phyloP scores from a whole-genome alignment of 1,140 invertebrate genomes.

The Scaptomyza graminum region DNA sequence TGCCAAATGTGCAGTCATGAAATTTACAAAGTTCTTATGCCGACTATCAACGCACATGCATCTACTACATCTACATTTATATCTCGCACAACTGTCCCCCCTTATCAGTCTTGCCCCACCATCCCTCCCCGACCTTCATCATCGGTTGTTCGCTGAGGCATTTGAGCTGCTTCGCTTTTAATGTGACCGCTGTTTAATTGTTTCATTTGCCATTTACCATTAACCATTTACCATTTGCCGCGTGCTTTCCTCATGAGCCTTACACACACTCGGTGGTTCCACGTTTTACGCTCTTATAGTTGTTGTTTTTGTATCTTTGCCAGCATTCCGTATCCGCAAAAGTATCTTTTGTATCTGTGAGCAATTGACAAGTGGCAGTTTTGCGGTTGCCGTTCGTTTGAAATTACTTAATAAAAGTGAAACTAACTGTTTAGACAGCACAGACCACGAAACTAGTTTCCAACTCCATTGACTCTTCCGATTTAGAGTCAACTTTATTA shows the following conservation, averaged over 20 bases:
- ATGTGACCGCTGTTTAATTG: constrained; percentile 54
- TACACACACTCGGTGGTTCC: neutral
- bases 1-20: constrained; percentile 75
- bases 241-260: constrained; percentile 45
- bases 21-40: constrained; percentile 54
- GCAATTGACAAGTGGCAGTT: constrained; percentile 66
- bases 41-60: constrained; percentile 40
- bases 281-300: neutral
- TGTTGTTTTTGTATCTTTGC: constrained; percentile 25
- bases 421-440: constrained; percentile 55
- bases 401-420: constrained; percentile 82
- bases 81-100: neutral
- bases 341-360: constrained; percentile 29
- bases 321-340: constrained; percentile 39
- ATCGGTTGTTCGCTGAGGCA: constrained; percentile 32
- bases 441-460: constrained; percentile 56
- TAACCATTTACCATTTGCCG: constrained; percentile 48
- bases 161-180: constrained; percentile 17
- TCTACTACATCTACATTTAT: constrained; percentile 16
- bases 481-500: neutral
- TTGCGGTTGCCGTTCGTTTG: constrained; percentile 40
- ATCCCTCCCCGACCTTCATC: neutral
- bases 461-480: constrained; percentile 13
- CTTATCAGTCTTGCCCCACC: neutral
- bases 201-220: constrained; percentile 56